These are phyloP conservation scores for Saimiri boliviensis DNA, from an alignment of 2,113 vertebrate species.

Conservation along the genomic window DNA sequence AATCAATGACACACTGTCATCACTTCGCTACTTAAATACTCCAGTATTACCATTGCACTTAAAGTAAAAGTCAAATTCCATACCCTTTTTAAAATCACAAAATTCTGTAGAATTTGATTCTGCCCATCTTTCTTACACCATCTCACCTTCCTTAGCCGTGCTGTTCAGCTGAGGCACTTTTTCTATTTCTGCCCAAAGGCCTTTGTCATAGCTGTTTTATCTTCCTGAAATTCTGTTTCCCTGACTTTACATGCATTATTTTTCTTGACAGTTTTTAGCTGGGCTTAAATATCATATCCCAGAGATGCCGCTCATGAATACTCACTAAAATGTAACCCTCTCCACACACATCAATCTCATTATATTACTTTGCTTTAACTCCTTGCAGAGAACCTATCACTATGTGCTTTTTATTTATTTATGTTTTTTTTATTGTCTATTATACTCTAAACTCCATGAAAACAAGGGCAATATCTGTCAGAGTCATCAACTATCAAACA, in stretches of 20 bases:
- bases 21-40: background rate
- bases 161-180: fast-evolving
- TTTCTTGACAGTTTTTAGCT: background rate
- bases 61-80: background rate
- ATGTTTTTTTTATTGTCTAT: background rate
- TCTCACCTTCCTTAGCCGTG: background rate
- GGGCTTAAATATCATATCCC: background rate
- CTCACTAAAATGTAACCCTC: background rate
- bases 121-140: background rate
- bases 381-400: background rate
- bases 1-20: background rate
- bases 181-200: background rate
- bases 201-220: background rate
- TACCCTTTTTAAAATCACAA: background rate
- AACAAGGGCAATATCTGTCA: background rate
- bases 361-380: background rate
- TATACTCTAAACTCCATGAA: background rate
- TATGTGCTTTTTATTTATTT: background rate
- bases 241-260: background rate
- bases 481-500: background rate
- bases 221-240: background rate
- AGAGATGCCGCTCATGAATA: background rate
- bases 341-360: background rate
- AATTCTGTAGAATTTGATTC: background rate
- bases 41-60: background rate